phyloP scores from a whole-genome alignment of 2,888 invertebrate species.

The Nemoura dubitans region DNA sequence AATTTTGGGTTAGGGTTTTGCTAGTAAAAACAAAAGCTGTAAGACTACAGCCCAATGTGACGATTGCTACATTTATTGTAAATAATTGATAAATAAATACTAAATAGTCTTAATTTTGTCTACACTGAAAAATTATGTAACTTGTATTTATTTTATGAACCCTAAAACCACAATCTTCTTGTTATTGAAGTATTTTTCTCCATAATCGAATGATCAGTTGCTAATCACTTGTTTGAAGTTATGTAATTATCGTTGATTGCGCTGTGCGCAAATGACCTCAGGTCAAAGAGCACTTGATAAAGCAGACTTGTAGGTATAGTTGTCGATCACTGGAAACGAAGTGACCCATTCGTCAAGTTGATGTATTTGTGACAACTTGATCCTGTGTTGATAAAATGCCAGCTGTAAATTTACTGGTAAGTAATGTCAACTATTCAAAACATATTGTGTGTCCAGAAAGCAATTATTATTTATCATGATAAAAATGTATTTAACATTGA shows the following conservation, averaged over 20 bases:
- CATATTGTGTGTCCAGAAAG: too few species aligned
- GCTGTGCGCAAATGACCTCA: not conserved
- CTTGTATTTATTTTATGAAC: too few species aligned
- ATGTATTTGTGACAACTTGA: not conserved
- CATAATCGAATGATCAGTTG: not conserved
- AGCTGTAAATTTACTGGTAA: not conserved
- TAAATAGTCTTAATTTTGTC: not conserved
- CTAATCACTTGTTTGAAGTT: not conserved
- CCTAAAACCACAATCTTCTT: too few species aligned
- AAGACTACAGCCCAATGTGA: not conserved
- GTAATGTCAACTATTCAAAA: not conserved
- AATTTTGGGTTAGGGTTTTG: not conserved
- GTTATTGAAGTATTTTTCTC: not conserved
- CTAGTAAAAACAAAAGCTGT: not conserved
- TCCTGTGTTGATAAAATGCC: not conserved
- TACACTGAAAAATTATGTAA: not conserved
- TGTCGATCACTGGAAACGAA: not conserved
- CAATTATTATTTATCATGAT: too few species aligned
- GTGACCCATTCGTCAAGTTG: not conserved
- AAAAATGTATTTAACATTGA: too few species aligned
- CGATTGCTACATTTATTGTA: not conserved
- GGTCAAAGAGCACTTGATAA: not conserved
- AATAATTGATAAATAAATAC: not conserved
- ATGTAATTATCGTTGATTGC: not conserved
- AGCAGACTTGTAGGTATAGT: not conserved